Evolutionary conservation across 1,140 invertebrate species (phyloP), one percentile per base, ranked within the genome.

Genomic region (Drosophila fuyamai): DNA sequence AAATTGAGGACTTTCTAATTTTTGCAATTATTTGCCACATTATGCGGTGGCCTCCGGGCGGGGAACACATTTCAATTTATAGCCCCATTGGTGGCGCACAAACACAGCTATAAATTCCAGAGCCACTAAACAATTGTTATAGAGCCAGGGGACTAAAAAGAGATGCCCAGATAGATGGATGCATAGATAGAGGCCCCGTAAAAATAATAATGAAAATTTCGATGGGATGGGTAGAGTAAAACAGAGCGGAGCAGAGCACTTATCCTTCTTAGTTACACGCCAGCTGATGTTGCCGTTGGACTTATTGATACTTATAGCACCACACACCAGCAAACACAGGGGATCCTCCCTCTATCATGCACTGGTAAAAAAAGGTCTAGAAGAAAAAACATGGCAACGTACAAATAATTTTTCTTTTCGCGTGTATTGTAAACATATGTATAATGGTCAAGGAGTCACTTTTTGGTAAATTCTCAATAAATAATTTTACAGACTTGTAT

Each of bases 211-310:
- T 78, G 75, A 78, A 83, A 79, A 83, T 89, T 85, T 88, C 76
- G 53, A 81, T 62, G 47, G 77, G 46, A 57, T 54, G 58, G 54
- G 67, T 54, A 58, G 76, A 47, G 43, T 47, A 16, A 43, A 47
- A 38, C 46, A 43, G 40, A 40, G 35, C 29, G 38, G 68, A 55
- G 54, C 54, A 18, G 27, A 78, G 67, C 84, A 83, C 79, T 89
- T 89, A 88, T 88, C 83, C 84, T 89, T 88, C 83, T 88, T 88
- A 88, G 76, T 88, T 89, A 88, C 83, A 88, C 83, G 71, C 77
- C 62, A 83, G 80, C 71, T 82, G 63, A 57, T 66, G 67, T 61
- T 85, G 73, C 57, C 66, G 54, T 65, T 73, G 59, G 79, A 80
- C 84, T 88, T 88, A 88, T 88, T 88, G 79, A 88, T 88, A 88